Conservation (phyloP, 2,113 vertebrate species). For the Osmerus eperlanus region DNA sequence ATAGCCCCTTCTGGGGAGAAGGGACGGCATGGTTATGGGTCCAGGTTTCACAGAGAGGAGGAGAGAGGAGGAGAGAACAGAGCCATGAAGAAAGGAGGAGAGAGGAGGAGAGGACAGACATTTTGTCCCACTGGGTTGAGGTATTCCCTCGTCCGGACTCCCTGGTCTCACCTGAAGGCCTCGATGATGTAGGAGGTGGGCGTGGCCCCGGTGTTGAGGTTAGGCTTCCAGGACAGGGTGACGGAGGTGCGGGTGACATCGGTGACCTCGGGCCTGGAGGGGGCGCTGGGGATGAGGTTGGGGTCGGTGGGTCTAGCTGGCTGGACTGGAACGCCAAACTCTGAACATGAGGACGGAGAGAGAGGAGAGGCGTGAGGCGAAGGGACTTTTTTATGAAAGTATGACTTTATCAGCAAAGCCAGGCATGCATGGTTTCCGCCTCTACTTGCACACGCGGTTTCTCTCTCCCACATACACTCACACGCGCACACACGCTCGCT, state of each 20-base stretch:
- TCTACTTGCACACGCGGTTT: not conserved
- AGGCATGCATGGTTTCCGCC: not conserved
- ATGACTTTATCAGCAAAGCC: not conserved
- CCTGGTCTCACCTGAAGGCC: slow-evolving; percentile 86
- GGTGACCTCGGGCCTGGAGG: slow-evolving; percentile 90
- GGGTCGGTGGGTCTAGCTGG: slow-evolving; percentile 94
- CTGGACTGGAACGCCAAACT: slow-evolving; percentile 91
- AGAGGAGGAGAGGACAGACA: too few relatives aligned
- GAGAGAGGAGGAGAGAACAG: too few relatives aligned
- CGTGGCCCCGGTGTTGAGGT: slow-evolving; percentile 91
- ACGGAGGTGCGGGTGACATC: slow-evolving; percentile 92
- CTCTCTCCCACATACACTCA: slow-evolving; percentile 15
- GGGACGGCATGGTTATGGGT: not conserved
- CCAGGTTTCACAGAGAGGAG: not conserved
- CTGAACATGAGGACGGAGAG: slow-evolving; percentile 60
- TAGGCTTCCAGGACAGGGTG: slow-evolving; percentile 90
- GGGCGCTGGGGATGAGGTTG: slow-evolving; percentile 95
- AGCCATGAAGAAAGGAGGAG: too few relatives aligned
- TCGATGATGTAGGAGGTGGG: slow-evolving; percentile 98
- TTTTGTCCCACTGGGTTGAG: not conserved
- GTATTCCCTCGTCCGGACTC: not conserved
- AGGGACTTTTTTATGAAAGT: not conserved
- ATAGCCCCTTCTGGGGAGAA: not conserved
- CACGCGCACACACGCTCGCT: not conserved
- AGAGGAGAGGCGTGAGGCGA: not conserved